phyloP scores from a whole-genome alignment of 2,113 vertebrate species.

The Tenrec ecaudatus region DNA sequence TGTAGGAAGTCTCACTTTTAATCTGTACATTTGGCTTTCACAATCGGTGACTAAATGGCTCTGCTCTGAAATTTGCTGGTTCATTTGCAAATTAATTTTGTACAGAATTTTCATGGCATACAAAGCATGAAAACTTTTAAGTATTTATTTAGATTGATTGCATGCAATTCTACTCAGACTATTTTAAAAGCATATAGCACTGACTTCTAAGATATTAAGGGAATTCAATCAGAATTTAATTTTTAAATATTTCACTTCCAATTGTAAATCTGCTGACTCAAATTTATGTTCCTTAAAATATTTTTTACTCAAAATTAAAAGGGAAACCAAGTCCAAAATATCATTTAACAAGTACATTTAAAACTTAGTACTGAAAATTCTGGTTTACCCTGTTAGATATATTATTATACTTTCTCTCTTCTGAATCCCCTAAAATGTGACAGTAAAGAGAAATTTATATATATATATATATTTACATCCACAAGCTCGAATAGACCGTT shows the following conservation, averaged over 20 bases:
- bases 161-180: conserved; percentile 26
- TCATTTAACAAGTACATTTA: not conserved
- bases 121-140: conserved; percentile 49
- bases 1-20: conserved; percentile 24
- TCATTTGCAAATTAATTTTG: conserved; percentile 65
- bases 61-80: conserved; percentile 45
- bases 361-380: conserved; percentile 31
- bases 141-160: conserved; percentile 32
- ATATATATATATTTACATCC: not conserved
- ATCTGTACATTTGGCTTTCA: conserved; percentile 42
- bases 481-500: not conserved
- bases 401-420: conserved; percentile 26
- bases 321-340: conserved; percentile 1
- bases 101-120: conserved; percentile 43
- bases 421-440: conserved; percentile 18
- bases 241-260: conserved; percentile 52
- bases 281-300: conserved; percentile 42
- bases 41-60: conserved; percentile 32
- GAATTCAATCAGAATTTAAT: conserved; percentile 53
- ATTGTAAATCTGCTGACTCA: conserved; percentile 34
- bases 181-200: conserved; percentile 27
- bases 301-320: conserved; percentile 51
- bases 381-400: not conserved
- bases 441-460: not conserved
- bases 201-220: conserved; percentile 30